Conservation (phyloP, 2,113 vertebrate species). For the Ictalurus punctatus region DNA sequence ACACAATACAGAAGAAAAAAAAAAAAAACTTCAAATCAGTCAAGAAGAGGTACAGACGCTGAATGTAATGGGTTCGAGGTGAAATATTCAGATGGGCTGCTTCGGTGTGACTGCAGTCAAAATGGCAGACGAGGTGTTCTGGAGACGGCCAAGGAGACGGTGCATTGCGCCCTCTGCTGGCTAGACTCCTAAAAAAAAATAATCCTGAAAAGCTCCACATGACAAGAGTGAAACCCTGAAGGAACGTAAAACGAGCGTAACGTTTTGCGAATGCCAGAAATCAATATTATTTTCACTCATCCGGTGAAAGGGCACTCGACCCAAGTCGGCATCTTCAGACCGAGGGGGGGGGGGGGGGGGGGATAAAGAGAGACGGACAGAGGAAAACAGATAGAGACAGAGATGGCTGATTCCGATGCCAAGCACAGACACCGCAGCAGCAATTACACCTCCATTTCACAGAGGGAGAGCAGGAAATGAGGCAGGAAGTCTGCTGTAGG, state of each 20-base stretch:
- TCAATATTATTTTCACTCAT: not conserved
- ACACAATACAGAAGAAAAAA: slow-evolving; percentile 14
- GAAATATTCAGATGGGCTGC: slow-evolving; percentile 54
- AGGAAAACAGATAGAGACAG: slow-evolving; percentile 15
- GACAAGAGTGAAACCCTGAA: not conserved
- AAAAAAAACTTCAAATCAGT: not conserved
- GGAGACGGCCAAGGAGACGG: slow-evolving; percentile 28
- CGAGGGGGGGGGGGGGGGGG: not conserved
- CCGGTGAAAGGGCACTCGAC: not conserved
- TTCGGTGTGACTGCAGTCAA: slow-evolving; percentile 57
- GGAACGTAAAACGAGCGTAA: not conserved
- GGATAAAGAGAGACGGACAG: not conserved
- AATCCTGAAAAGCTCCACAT: not conserved
- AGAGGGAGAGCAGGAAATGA: slow-evolving; percentile 56
- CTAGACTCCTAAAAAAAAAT: not conserved
- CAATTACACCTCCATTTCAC: slow-evolving; percentile 57
- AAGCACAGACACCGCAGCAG: slow-evolving; percentile 37
- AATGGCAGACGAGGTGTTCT: slow-evolving; percentile 38
- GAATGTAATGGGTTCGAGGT: slow-evolving; percentile 9
- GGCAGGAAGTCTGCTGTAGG: slow-evolving; percentile 55
- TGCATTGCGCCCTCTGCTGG: slow-evolving; percentile 66
- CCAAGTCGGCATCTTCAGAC: not conserved
- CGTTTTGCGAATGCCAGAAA: not conserved
- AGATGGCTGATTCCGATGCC: slow-evolving; percentile 29
- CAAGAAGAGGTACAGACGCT: not conserved